Base-by-base conservation (phyloP, 2,797 vertebrate genomes). In the Chiroxiphia lanceolata region DNA sequence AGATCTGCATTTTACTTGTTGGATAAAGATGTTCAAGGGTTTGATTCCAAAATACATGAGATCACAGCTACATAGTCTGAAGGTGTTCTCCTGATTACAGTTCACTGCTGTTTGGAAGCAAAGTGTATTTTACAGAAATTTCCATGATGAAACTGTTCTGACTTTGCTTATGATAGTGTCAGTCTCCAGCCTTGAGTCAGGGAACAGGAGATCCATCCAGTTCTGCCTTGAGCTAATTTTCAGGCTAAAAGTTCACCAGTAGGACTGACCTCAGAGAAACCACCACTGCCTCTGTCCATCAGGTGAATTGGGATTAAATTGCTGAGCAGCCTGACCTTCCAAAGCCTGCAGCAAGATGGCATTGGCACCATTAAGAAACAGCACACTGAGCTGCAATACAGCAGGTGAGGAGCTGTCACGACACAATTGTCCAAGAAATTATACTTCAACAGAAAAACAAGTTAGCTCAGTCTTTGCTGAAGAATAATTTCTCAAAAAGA, bases 321-420 rank as follows among this genome's bases (percentile, higher is more conserved):
- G 69, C 11, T 18, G 36, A 69, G 72, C 56, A 89, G 51, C 77
- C 56, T 84, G 93, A 36, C 85, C 81, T 97, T 94, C 93, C 95
- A 44, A 34, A 56, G 40, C 76, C 34, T 45, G 45, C 95, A 96
- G 95, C 94, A 90, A 94, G 93, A 13, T 88, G 95, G 94, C 95
- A 94, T 70, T 77, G 76, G 61, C 2, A 1, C 44, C 70, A 38
- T 44, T 51, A 34, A 56, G 44, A 88, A 79, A 29, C n/a, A 69
- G 51, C 69, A 51, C 11, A 33, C 7, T 15, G 26, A 77, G 70
- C 67, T 80, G 68, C 69, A 60, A 12, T 36, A 54, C 57, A 4
- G 40, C 11, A n/a, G 31, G 36, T 4, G 19, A 83, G 69, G n/a
- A 59, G 82, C 77, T 94, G 50, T 67, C 80, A 48, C 4, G 29